Base-by-base conservation (phyloP, 2,797 vertebrate species). In the Tadarida brasiliensis region DNA sequence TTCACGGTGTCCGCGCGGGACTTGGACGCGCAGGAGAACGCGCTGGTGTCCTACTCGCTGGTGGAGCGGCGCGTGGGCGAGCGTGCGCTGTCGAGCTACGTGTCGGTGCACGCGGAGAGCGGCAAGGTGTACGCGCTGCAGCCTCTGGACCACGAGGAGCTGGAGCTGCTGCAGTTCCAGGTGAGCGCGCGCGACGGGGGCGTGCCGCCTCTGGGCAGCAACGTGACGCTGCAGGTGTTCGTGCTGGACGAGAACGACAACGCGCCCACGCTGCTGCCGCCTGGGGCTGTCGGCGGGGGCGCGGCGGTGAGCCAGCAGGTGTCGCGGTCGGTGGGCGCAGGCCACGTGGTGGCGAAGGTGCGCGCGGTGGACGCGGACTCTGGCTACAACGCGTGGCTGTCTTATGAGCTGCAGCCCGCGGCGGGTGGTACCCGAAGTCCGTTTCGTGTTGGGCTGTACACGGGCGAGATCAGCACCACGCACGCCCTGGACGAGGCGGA, bases 221-320 rank as follows among this genome's bases (percentile, higher is more conserved):
- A 16, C 54, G 77, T 80, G 77, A 80, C 77, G 77, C 77, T 80
- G 77, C 77, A 59, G 54, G 83, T 93, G 54, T 80, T 80, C 33
- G 77, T 80, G 77, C 54, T 78, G 76, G 76, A 78, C 22, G 54
- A 78, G 54, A 78, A 78, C 14, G 76, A 78, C 76, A 16, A 78
- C 7, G 54, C 54, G 54, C 76, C 76, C 0, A 14, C 22, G n/a
- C 20, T 78, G 76, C 76, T 78, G 54, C 7, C 0, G 93, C 99
- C 17, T 99, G 99, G 68, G 44, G 2, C 54, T 9, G 24, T 35
- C 47, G 57, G 14, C 0, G 67, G 6, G 74, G 39, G 56, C 1
- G 9, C 17, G 11, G 65, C 98, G n/a, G 99, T 99, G 83, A 99
- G 98, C 0, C 99, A 99, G 97, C 98, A 99, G 94, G 99, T 99